Evolutionary conservation across 2,113 vertebrate species (phyloP), one percentile per base, ranked within the genome.

Genomic region (Dinomys branickii): DNA sequence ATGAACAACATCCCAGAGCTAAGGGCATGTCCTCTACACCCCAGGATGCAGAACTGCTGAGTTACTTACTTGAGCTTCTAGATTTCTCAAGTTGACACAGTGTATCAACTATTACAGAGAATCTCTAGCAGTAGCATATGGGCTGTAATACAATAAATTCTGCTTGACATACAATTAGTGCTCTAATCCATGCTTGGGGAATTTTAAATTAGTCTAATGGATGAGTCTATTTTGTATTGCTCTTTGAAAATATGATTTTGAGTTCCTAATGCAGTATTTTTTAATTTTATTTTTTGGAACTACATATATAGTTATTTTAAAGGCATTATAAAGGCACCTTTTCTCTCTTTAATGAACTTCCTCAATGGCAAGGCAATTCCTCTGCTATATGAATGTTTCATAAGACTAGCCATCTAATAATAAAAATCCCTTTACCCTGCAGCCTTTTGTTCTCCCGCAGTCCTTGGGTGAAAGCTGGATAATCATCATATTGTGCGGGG

Each of bases 301-400:
- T 73, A 54, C 47, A 77, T 38, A 13, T 54, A 38, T 3, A 88
- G 92, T 82, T 94, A 47, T 58, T 97, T 94, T 85, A 90, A 97
- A 97, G 90, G 63, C 26, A 61, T 7, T 19, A 6, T 94, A 90
- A 50, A 50, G 94, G 90, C 88, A 95, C 30, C 26, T 93, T 91
- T 94, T 95, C 41, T 94, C 94, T 83, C 19, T 50, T 77, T 92
- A 94, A 94, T 87, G 77, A 96, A 93, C 94, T 95, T 80, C 94
- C 67, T 95, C 94, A 95, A 92, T 2, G 2, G 81, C n/a, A 92
- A 92, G 85, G 83, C 89, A 89, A 89, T 94, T 90, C 17, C 81
- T 98, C 88, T 92, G 90, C 85, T 88, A 12, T 90, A 92, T 94
- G 90, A 94, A 94, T 97, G 94, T 95, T 96, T 97, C 85, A 96